These are phyloP conservation scores for Litoditis marina DNA, from an alignment of 2,888 invertebrate genomes.

Conservation along the genomic window DNA sequence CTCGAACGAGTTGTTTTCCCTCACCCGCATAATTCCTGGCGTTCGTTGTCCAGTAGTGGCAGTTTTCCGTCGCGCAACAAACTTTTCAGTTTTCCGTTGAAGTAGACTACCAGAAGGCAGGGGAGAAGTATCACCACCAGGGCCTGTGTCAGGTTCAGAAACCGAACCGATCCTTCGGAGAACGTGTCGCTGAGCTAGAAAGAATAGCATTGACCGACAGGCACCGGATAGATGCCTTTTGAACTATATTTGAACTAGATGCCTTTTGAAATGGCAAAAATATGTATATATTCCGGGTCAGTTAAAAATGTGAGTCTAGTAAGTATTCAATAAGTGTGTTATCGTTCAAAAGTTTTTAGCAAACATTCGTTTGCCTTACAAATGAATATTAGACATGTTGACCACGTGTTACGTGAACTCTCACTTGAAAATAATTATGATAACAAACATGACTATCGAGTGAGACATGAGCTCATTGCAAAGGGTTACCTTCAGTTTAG, in stretches of 20 bases:
- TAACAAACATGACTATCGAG: too few relatives aligned
- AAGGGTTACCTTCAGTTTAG: conserved; percentile 13
- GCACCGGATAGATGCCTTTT: too few relatives aligned
- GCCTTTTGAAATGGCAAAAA: too few relatives aligned
- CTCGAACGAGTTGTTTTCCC: not conserved
- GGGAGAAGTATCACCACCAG: conserved; percentile 14
- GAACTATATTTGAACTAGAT: too few relatives aligned
- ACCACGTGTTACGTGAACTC: too few relatives aligned
- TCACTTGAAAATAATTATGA: too few relatives aligned
- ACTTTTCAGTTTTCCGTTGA: conserved; percentile 1
- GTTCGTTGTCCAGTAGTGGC: conserved; percentile 13
- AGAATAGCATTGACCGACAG: not conserved
- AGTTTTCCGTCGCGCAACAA: conserved; percentile 12
- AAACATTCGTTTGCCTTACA: too few relatives aligned
- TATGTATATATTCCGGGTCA: too few relatives aligned
- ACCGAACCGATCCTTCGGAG: conserved; percentile 2
- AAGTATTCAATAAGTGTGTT: too few relatives aligned
- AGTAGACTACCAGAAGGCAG: conserved; percentile 8
- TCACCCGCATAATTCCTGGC: conserved; percentile 6
- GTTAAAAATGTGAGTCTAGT: too few relatives aligned
- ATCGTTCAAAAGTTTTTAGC: too few relatives aligned
- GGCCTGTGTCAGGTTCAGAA: conserved; percentile 16
- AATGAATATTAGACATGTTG: too few relatives aligned
- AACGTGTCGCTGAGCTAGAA: not conserved
- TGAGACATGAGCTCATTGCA: conserved; percentile 4